Base-by-base conservation (phyloP, 2,888 invertebrate genomes). In the Rosalia funebris region DNA sequence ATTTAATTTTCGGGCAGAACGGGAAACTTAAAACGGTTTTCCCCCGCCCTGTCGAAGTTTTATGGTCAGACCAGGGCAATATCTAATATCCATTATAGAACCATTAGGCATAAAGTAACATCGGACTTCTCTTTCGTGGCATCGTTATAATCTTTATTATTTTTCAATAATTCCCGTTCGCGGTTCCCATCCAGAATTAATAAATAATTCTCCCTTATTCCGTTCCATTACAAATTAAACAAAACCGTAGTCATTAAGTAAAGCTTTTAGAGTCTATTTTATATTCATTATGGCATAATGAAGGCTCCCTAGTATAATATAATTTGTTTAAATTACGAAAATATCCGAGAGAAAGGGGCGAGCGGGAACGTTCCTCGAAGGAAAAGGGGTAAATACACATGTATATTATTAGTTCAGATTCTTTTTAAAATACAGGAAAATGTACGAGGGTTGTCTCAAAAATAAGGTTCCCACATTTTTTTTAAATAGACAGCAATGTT, bases 211-310 rank as follows among this genome's bases (percentile, higher is more conserved):
- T 14, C 39, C 39, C 39, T 31, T 39, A 16, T 19, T 19, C 14
- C 39, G 7, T 19, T 9, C 25, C 20, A 15, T 10, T 20, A 39
- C 39, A 50, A 50, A 50, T 50, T 50, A 39, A 39, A 50, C 14
- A 25, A 50, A 37, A 50, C 37, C 12, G 17, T 32, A 39, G 39
- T 25, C 37, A 39, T 39, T 50, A 50, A 50, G 31, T 37, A 31
- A 39, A 39, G 39, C 39, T 50, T 50, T 50, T 50, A 50, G 39
- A 39, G 39, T 10, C 39, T 15, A 15, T 25, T 50, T 50, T 50
- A 50, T 39, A 39, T 50, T 50, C 39, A 39, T 48, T 48, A 48
- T 50, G 20, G 15, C 37, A 9, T 11, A 50, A 39, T 39, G 11
- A 50, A 39, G 20, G 39, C 25, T 25, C n/a, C 20, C 37, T n/a